Percentiles rank a stretch among this genome's conserved stretches.
phyloP scores from a whole-genome alignment of 2,797 vertebrate species.

The Manis javanica region DNA sequence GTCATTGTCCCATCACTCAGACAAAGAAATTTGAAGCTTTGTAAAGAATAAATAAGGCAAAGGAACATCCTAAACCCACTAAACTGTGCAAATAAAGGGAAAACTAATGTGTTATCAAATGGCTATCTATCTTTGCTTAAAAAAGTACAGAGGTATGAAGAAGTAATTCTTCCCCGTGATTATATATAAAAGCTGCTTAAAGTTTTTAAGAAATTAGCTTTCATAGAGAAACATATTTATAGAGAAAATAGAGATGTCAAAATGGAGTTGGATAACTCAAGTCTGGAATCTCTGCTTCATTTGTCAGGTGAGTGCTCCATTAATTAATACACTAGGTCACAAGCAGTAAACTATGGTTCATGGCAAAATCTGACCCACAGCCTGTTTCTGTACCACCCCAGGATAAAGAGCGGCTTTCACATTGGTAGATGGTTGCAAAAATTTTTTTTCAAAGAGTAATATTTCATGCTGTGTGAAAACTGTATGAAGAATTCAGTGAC shows the following conservation, averaged over 20 bases:
- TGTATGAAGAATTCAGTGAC: not conserved
- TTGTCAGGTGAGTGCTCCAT: not conserved
- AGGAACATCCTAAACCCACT: conserved; percentile 50
- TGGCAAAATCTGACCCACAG: not conserved
- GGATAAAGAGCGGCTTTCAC: not conserved
- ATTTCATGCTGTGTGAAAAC: conserved; percentile 8
- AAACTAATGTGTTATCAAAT: conserved; percentile 53
- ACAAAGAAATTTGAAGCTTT: conserved; percentile 57
- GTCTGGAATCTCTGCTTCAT: conserved; percentile 8
- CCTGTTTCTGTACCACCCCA: not conserved
- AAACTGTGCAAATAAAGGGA: conserved; percentile 58
- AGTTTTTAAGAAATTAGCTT: conserved; percentile 47
- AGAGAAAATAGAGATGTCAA: conserved; percentile 45
- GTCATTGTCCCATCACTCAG: conserved; percentile 57
- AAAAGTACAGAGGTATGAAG: conserved; percentile 48
- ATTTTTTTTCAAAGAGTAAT: not conserved
- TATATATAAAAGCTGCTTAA: conserved; percentile 49
- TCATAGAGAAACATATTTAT: conserved; percentile 51
- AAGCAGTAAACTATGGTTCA: not conserved
- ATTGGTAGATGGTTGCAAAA: conserved; percentile 30
- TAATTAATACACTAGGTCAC: conserved; percentile 3
- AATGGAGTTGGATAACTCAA: not conserved
- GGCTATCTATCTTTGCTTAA: conserved; percentile 54
- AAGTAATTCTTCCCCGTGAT: conserved; percentile 29
- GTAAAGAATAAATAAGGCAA: conserved; percentile 65